Conservation (phyloP, 2,113 vertebrate genomes). For the Charina bottae region DNA sequence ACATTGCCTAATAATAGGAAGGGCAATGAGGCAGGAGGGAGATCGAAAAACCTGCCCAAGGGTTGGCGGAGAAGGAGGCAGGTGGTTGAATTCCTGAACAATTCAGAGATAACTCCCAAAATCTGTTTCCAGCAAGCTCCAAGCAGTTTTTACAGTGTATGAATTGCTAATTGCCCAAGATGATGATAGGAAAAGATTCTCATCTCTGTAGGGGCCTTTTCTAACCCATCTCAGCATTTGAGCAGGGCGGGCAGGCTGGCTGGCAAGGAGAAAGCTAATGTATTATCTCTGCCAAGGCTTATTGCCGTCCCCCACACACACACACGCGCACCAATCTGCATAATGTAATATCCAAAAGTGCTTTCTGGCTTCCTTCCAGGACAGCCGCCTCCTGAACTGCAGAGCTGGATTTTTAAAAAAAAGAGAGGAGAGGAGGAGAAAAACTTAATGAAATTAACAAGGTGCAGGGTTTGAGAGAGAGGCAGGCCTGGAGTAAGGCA, state of each 20-base stretch:
- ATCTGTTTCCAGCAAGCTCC: not conserved
- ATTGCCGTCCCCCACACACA: conserved; percentile 5
- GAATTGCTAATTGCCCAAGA: conserved; percentile 10
- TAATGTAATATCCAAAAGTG: conserved; percentile 77
- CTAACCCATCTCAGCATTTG: not conserved
- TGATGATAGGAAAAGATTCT: not conserved
- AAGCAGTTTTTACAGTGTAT: not conserved
- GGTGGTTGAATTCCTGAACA: not conserved
- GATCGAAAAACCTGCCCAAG: not conserved
- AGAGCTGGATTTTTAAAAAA: conserved; percentile 47
- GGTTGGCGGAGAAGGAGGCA: not conserved
- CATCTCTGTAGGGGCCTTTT: conserved; percentile 31
- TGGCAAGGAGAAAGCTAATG: conserved; percentile 25
- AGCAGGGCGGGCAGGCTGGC: not conserved
- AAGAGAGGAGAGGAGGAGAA: not conserved
- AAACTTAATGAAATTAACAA: not conserved
- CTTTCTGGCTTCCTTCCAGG: conserved; percentile 63
- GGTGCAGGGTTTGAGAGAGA: conserved; percentile 19
- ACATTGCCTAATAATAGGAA: not conserved
- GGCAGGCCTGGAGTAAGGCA: conserved; percentile 56
- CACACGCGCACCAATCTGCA: conserved; percentile 68
- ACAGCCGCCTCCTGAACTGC: conserved; percentile 52
- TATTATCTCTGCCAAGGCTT: conserved; percentile 31
- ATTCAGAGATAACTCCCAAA: not conserved
- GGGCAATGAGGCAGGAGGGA: no score